These are phyloP conservation scores for Argopecten irradians DNA, from an alignment of 1,140 invertebrate genomes.

Conservation along the genomic window DNA sequence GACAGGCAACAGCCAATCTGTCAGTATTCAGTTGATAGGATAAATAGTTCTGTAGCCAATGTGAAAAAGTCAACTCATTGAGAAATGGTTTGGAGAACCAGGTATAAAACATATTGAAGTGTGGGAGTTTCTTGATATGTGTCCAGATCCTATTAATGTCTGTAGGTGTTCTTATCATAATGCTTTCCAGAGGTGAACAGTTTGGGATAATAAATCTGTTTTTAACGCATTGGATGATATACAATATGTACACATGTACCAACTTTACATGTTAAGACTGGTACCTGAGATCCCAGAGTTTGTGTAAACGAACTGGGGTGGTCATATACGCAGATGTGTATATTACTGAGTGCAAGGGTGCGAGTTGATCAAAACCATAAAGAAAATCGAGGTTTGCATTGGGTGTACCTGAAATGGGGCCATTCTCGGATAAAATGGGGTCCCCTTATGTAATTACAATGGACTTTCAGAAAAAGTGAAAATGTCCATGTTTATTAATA, in stretches of 20 bases:
- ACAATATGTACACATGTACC: neutral
- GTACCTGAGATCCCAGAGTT: neutral
- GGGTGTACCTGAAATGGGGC: too few species aligned
- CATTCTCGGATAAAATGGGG: too few species aligned
- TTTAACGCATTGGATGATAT: slow-evolving; percentile 12
- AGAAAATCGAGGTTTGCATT: too few species aligned
- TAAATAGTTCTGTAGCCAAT: slow-evolving; percentile 1
- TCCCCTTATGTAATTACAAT: too few species aligned
- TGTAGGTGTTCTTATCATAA: slow-evolving; percentile 9
- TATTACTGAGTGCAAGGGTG: neutral
- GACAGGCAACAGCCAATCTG: too few species aligned
- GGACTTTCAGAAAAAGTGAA: too few species aligned
- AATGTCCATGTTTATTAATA: too few species aligned
- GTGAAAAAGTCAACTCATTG: neutral
- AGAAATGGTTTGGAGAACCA: neutral
- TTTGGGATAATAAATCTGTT: slow-evolving; percentile 12
- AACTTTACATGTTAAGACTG: neutral
- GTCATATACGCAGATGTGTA: neutral
- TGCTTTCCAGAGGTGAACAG: neutral
- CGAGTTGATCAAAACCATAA: too few species aligned
- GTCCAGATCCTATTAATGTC: neutral
- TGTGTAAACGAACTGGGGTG: neutral
- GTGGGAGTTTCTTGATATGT: neutral
- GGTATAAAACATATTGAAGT: slow-evolving; percentile 1
- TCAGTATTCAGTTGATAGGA: too few species aligned